Percentiles rank a stretch among this genome's conserved stretches.
phyloP scores from a whole-genome alignment of 2,113 vertebrate species.

The Pagrus major region DNA sequence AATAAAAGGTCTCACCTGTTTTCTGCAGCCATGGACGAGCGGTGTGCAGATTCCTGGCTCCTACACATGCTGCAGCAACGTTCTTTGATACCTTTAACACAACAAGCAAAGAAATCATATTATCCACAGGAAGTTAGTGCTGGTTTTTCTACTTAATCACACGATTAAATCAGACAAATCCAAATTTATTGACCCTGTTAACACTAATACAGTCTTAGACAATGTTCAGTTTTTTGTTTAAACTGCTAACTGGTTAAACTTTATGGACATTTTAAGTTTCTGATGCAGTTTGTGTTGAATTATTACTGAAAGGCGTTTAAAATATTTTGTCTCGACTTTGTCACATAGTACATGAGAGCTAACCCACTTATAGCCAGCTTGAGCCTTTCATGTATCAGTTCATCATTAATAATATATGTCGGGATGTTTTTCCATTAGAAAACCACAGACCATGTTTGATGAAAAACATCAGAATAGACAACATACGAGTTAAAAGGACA shows the following conservation, averaged over 20 bases:
- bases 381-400: neutral
- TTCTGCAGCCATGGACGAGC: constrained; percentile 87
- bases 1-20: constrained; percentile 84
- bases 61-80: constrained; percentile 90
- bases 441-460: too few relatives aligned
- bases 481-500: too few relatives aligned
- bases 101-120: neutral
- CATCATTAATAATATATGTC: too few relatives aligned
- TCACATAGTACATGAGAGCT: neutral
- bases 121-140: fast-evolving
- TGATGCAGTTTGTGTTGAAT: too few relatives aligned
- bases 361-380: neutral
- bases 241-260: neutral
- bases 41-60: constrained; percentile 89
- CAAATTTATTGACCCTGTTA: neutral
- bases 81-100: constrained; percentile 89
- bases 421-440: too few relatives aligned
- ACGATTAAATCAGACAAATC: neutral
- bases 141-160: neutral
- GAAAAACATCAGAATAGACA: too few relatives aligned
- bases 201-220: neutral
- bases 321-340: neutral
- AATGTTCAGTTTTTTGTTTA: neutral
- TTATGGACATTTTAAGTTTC: neutral
- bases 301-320: neutral